Base-by-base conservation (phyloP, 2,888 invertebrate species). In the Gastrophysa polygoni region DNA sequence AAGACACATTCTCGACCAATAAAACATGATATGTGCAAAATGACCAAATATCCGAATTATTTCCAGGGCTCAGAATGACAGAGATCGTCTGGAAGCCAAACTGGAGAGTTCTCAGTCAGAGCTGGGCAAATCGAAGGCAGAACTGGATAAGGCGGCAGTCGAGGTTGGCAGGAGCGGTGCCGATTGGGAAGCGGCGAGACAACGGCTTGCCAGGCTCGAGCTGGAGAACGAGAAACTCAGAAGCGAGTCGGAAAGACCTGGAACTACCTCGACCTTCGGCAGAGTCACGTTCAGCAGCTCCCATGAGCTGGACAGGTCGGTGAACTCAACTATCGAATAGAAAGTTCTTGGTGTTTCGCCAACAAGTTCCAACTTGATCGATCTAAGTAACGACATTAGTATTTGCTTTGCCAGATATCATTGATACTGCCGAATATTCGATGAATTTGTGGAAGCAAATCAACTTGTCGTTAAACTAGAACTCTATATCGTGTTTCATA, bases 91-190 rank as follows among this genome's bases (percentile, higher is more conserved):
- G 47, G 96, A 96, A 84, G 89, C 93, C 51, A 95, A 95, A 79
- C 82, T 96, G 72, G 96, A 96, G 82, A 92, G 92, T 76, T 95
- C 95, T 43, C 96, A 96, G 79, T 93, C 94, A 43, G 96, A 96
- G 81, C 84, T 96, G 61, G 96, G 96, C 50, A 96, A 96, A 82
- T 95, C 95, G 66, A 95, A 95, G 83, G 96, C 95, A 14, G 96
- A 96, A 79, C 83, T 96, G 63, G 96, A 96, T 78, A 96, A 95
- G 81, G 93, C 93, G 47, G 91, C 93, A 5, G 91, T 91, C 70
- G 96, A 96, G 81, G 93, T 91, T 51, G 95, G 95, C 34, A 88
- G 95, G 69, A 93, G 93, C 69, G 93, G 92, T 14, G 92, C 92
- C 60, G 96, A 96, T 81, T 93, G 92, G 91, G 93, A 93, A 78